A percentile compares a stretch with the other conserved stretches of the same genome.
phyloP scores from a whole-genome alignment of 2,797 vertebrate species.

The Gymnoscopelus microlampas region DNA sequence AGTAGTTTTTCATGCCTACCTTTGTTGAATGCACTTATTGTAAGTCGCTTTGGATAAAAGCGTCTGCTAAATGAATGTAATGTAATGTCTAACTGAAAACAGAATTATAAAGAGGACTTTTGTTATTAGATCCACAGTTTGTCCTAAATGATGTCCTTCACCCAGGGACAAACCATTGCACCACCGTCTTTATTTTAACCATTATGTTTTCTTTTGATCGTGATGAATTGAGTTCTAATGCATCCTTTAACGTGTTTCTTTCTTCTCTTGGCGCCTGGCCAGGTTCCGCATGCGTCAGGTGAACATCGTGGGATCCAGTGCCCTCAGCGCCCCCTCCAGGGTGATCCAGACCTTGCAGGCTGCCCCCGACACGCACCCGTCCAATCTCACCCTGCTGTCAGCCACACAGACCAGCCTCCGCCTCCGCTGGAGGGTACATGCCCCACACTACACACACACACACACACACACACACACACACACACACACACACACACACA shows the following conservation, averaged over 20 bases:
- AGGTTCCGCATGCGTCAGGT: constrained; percentile 93
- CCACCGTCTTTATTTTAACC: too few relatives aligned
- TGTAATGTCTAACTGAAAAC: too few relatives aligned
- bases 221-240: not conserved
- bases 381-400: constrained; percentile 86
- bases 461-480: too few relatives aligned
- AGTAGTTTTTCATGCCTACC: too few relatives aligned
- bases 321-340: constrained; percentile 87
- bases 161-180: not conserved
- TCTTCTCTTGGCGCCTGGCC: constrained; percentile 3
- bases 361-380: constrained; percentile 87
- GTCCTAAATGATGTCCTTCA: not conserved
- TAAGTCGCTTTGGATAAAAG: too few relatives aligned
- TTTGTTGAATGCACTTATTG: too few relatives aligned
- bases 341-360: constrained; percentile 94
- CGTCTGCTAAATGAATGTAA: too few relatives aligned
- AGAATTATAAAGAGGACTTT: too few relatives aligned
- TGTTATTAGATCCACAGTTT: not conserved
- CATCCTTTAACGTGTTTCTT: too few relatives aligned
- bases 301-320: constrained; percentile 91
- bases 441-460: too few relatives aligned
- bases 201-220: too few relatives aligned
- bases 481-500: too few relatives aligned
- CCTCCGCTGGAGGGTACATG: constrained; percentile 89
- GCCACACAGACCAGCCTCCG: constrained; percentile 91